Evolutionary conservation across 64 coral and sea anemone species (phyloP).

Genomic region (Pocillopora verrucosa): DNA sequence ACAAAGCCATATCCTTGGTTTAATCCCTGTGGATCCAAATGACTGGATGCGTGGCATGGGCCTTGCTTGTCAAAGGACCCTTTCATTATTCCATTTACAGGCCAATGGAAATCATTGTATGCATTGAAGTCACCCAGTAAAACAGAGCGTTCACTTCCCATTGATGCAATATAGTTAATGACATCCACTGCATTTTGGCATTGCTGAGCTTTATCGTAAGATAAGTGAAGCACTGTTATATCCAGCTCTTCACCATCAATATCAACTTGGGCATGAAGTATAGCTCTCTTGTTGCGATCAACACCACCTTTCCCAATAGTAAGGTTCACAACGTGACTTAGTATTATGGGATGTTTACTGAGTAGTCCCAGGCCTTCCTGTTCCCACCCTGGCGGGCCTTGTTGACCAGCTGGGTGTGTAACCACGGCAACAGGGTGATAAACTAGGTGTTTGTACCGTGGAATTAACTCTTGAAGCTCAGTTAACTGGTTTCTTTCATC

Average conservation of each 20-base stretch:
- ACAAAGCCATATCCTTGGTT: slow-evolving; percentile 69
- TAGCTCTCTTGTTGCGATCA: slow-evolving; percentile 74
- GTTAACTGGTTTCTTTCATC: slow-evolving; percentile 72
- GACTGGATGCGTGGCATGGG: slow-evolving; percentile 7
- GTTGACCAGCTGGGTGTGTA: slow-evolving; percentile 43
- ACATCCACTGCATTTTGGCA: slow-evolving; percentile 82
- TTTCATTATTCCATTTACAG: slow-evolving; percentile 66
- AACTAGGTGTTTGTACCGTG: slow-evolving; percentile 67
- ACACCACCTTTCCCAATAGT: slow-evolving; percentile 33
- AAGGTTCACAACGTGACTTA: slow-evolving; percentile 73
- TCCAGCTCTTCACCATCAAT: slow-evolving; percentile 66
- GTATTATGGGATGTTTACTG: slow-evolving; percentile 82
- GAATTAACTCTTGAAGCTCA: slow-evolving; percentile 69
- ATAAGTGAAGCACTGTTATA: slow-evolving; percentile 84
- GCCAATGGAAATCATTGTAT: slow-evolving; percentile 83
- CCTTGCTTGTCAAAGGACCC: slow-evolving; percentile 63
- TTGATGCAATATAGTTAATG: slow-evolving; percentile 77
- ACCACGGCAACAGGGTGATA: slow-evolving; percentile 62
- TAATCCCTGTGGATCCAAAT: slow-evolving; percentile 56
- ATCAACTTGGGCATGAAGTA: slow-evolving; percentile 81
- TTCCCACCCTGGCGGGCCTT: slow-evolving; percentile 79
- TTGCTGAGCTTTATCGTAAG: slow-evolving; percentile 83
- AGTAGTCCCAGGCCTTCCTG: slow-evolving; percentile 88
- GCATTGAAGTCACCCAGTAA: slow-evolving; percentile 89
- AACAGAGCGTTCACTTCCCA: slow-evolving; percentile 62